Conservation (phyloP, 2,113 vertebrate species). For the Lepisosteus osseus region DNA sequence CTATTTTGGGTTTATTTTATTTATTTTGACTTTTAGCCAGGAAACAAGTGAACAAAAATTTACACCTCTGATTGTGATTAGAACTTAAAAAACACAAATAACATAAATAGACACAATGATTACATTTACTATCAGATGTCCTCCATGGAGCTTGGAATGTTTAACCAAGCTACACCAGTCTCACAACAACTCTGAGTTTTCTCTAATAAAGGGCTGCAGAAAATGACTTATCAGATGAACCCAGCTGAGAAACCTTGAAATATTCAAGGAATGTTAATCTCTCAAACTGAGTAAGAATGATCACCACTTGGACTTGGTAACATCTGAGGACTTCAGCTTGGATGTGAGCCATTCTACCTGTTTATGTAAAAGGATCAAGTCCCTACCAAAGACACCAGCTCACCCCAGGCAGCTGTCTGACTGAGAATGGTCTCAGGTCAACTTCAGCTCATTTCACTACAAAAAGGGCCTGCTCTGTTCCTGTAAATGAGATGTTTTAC, state of each 20-base stretch:
- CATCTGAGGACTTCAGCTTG: neutral
- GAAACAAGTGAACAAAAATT: no score
- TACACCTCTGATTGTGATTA: no score
- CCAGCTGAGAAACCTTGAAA: neutral
- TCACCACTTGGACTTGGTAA: neutral
- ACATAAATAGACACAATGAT: no score
- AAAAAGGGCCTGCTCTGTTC: no score
- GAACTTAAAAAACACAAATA: no score
- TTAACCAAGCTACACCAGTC: neutral
- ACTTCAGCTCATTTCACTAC: no score
- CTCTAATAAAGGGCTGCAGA: slow-evolving; percentile 5
- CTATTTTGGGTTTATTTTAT: no score
- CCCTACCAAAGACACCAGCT: neutral
- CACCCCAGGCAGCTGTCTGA: neutral
- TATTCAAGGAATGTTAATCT: slow-evolving; percentile 18
- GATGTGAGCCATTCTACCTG: slow-evolving; percentile 11
- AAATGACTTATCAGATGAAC: slow-evolving; percentile 7
- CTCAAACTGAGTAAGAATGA: slow-evolving; percentile 4
- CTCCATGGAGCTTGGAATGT: neutral
- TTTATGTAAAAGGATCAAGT: slow-evolving; percentile 12
- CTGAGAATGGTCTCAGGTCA: neutral
- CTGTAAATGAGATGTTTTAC: no score
- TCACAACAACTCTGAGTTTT: neutral
- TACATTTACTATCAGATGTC: neutral
- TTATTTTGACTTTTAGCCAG: no score